Evolutionary conservation across 1,140 invertebrate species (phyloP), one percentile per base, ranked within the genome.

Genomic region (Formica selysi): DNA sequence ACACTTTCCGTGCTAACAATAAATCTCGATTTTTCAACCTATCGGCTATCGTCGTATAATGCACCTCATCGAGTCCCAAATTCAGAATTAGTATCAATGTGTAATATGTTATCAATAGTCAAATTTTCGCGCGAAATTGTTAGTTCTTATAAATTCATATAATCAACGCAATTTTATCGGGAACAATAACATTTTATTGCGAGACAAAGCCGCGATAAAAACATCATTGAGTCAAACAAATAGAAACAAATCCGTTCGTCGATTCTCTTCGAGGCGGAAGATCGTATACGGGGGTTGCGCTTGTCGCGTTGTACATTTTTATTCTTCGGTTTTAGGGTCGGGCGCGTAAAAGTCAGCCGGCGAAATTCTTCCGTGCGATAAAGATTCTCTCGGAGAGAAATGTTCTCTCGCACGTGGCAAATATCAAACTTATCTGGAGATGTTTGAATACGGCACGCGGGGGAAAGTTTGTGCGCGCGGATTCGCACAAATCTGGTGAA

Each of bases 361-460:
- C 29, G 68, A 61, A 54, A 81, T 81, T 81, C 79, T 44, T 36
- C 79, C 79, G 54, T 26, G 41, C 68, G 44, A 70, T 41, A 54
- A 51, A 68, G 78, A 70, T 74, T 81, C 67, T 81, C 51, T 71
- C 51, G 26, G 13, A 16, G 44, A 80, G 68, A 81, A 59, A 83
- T 74, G 68, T 36, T 73, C 61, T 51, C 81, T 76, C 81, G 81
- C 59, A 78, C 73, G 81, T 85, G 81, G 81, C 81, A 85, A 85
- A 85, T 78, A 85, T 85, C 74, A 76, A 78, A 85, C 74, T 76
- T 78, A 78, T 85, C 81, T 78, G 81, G 71, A 85, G 81, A 85
- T 85, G 73, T 85, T 85, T 85, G 81, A 85, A 78, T 73, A 76
- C 73, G 78, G 81, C 32, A 61, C 48, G 44, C 81, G 81, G 59